Evolutionary conservation across 1,140 invertebrate genomes (phyloP).

Genomic region (Caenorhabditis inopinata): DNA sequence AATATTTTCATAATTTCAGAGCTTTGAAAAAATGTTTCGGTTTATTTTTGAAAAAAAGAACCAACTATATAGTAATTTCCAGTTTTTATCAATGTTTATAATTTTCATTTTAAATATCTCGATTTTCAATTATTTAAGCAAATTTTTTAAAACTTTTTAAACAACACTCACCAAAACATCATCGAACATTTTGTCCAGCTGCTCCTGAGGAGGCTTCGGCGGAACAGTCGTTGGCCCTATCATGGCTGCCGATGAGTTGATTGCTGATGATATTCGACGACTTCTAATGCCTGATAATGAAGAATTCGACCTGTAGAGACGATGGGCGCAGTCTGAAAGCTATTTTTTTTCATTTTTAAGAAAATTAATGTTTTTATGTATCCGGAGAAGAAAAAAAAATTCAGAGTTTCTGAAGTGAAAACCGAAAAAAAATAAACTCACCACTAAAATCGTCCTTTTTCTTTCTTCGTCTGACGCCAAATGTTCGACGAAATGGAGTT

Average conservation of each 20-base stretch:
- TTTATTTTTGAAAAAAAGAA: constrained; percentile 18
- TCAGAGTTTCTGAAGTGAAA: background rate
- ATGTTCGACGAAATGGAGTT: background rate
- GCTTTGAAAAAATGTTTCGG: background rate
- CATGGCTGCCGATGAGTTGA: background rate
- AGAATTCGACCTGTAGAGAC: background rate
- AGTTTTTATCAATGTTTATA: background rate
- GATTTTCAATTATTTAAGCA: too few species aligned
- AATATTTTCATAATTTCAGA: background rate
- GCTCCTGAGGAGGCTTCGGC: constrained; percentile 50
- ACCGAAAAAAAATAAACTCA: background rate
- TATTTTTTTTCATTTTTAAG: background rate
- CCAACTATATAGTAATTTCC: background rate
- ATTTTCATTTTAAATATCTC: background rate
- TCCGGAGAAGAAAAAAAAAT: too few species aligned
- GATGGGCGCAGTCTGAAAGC: background rate
- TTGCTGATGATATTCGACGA: constrained; percentile 6
- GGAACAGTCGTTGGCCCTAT: background rate
- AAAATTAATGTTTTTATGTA: background rate
- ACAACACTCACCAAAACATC: constrained; percentile 56
- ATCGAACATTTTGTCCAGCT: constrained; percentile 54
- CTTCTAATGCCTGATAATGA: background rate
- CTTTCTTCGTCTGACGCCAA: background rate
- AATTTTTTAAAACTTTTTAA: background rate
- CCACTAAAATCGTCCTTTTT: background rate